Percentiles rank a stretch among this genome's conserved stretches.
phyloP scores from a whole-genome alignment of 2,888 invertebrate genomes.

The Mythimna impura region DNA sequence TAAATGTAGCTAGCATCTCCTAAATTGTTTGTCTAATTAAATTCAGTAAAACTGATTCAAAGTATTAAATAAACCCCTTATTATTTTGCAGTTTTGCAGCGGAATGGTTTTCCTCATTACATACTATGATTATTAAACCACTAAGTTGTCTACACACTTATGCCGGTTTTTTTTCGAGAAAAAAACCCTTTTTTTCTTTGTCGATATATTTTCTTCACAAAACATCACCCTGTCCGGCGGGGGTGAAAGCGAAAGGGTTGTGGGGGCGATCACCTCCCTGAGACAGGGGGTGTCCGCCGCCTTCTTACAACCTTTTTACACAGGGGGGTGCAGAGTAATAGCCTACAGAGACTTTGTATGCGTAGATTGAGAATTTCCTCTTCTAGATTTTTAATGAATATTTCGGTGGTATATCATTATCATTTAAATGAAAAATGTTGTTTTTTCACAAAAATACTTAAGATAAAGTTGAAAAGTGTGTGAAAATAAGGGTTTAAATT shows the following conservation, averaged over 20 bases:
- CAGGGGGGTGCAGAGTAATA: constrained; percentile 86
- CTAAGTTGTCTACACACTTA: neutral
- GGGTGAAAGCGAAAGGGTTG: constrained; percentile 91
- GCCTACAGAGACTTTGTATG: constrained; percentile 79
- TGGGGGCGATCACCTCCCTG: constrained; percentile 85
- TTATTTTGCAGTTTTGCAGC: neutral
- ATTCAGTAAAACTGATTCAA: neutral
- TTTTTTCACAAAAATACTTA: constrained; percentile 37
- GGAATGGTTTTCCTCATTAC: too few relatives aligned
- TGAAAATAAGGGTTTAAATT: constrained; percentile 34
- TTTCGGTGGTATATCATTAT: constrained; percentile 65
- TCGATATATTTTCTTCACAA: constrained; percentile 66
- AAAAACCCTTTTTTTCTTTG: constrained; percentile 19
- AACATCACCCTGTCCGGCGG: constrained; percentile 85
- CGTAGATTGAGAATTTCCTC: constrained; percentile 71
- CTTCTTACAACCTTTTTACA: constrained; percentile 91
- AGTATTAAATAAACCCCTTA: neutral
- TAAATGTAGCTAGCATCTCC: too few relatives aligned
- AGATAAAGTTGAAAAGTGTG: constrained; percentile 14
- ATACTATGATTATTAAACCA: neutral
- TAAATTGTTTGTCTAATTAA: too few relatives aligned
- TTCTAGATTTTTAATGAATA: constrained; percentile 71
- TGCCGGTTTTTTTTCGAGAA: neutral
- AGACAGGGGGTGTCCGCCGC: constrained; percentile 85
- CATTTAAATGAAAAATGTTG: constrained; percentile 65